These are phyloP conservation scores for Acromyrmex heyeri DNA, from an alignment of 1,140 invertebrate species.

Conservation along the genomic window DNA sequence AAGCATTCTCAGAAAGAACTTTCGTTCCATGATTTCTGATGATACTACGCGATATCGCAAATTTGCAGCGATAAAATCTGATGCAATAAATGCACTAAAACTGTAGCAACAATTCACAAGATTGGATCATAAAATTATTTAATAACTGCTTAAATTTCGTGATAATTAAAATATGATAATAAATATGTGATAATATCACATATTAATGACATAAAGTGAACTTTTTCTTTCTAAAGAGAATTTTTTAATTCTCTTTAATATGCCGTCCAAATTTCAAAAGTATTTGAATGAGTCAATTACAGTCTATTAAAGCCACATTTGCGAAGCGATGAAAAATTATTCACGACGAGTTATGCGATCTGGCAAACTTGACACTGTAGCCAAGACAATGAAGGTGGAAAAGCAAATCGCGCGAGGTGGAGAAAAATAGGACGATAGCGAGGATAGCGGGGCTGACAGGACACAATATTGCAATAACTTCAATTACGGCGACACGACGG, in stretches of 20 bases:
- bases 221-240: not conserved
- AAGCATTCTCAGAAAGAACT: conserved; percentile 20
- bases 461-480: conserved; percentile 87
- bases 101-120: not conserved
- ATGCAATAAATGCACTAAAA: not conserved
- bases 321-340: conserved; percentile 71
- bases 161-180: not conserved
- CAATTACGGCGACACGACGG: conserved; percentile 85
- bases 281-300: not conserved
- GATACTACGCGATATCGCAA: not conserved
- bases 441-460: conserved; percentile 80
- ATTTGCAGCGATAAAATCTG: not conserved
- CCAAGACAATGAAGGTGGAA: conserved; percentile 28
- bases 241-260: not conserved
- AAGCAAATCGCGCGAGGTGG: not conserved
- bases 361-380: conserved; percentile 76
- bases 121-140: not conserved
- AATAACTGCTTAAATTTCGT: not conserved
- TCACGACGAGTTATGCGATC: conserved; percentile 79
- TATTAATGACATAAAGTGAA: not conserved
- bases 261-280: conserved; percentile 6
- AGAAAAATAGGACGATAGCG: conserved; percentile 35
- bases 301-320: conserved; percentile 30
- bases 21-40: conserved; percentile 7
- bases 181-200: no score